Conservation (phyloP, 35 echinoderm and acorn worm genomes). For the Ptychodera flava region DNA sequence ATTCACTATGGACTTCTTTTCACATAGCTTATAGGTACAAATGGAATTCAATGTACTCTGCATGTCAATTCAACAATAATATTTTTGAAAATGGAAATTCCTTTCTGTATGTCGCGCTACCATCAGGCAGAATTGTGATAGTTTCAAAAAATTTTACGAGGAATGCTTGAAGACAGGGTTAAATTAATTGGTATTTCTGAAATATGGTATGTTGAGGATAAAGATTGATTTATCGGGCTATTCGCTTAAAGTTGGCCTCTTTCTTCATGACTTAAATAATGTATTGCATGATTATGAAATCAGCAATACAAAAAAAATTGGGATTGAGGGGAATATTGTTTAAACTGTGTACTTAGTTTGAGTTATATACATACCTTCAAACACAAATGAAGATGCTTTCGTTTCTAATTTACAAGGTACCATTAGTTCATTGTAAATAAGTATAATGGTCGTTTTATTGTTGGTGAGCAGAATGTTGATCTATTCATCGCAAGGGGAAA, state of each 20-base stretch:
- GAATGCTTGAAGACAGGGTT: not conserved
- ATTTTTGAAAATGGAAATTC: not conserved
- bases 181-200: not conserved
- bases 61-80: not conserved
- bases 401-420: not conserved
- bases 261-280: not conserved
- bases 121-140: not conserved
- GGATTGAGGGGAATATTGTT: not conserved
- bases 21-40: not conserved
- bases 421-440: not conserved
- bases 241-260: not conserved
- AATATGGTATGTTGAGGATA: not conserved
- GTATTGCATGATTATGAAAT: not conserved
- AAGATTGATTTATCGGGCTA: not conserved
- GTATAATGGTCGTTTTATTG: not conserved
- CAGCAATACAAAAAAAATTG: not conserved
- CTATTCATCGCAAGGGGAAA: not conserved
- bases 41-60: not conserved
- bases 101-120: not conserved
- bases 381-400: not conserved
- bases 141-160: not conserved
- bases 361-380: not conserved
- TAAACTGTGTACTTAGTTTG: not conserved
- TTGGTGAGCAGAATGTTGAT: not conserved
- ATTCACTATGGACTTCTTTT: not conserved